These are phyloP conservation scores for Catocala fraxini DNA, from an alignment of 2,888 invertebrate genomes.

Conservation along the genomic window DNA sequence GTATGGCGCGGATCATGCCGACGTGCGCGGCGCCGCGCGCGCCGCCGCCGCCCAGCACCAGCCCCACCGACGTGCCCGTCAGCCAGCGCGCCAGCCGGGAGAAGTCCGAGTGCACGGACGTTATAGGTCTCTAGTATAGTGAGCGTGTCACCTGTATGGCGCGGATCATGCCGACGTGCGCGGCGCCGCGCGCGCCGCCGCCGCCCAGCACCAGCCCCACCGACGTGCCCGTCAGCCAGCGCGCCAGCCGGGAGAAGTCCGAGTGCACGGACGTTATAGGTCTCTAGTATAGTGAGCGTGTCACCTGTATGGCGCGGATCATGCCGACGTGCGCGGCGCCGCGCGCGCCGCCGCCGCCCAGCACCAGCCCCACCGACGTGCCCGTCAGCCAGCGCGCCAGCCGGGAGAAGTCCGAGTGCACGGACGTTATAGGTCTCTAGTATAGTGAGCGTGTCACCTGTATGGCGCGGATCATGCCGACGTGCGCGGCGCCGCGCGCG, in stretches of 20 bases:
- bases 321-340: slow-evolving; percentile 99
- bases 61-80: slow-evolving; percentile 98
- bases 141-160: slow-evolving; percentile 92
- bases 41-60: slow-evolving; percentile 99
- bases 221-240: slow-evolving; percentile 98
- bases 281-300: slow-evolving; percentile 78
- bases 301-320: slow-evolving; percentile 96
- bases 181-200: slow-evolving; percentile 98
- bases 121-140: slow-evolving; percentile 77
- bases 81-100: slow-evolving; percentile 98
- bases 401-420: slow-evolving; percentile 99
- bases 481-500: slow-evolving; percentile 98
- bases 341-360: slow-evolving; percentile 99
- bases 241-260: slow-evolving; percentile 98
- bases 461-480: slow-evolving; percentile 98
- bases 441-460: slow-evolving; percentile 89
- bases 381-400: slow-evolving; percentile 99
- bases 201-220: slow-evolving; percentile 99
- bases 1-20: slow-evolving; percentile 98
- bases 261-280: too few species aligned
- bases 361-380: slow-evolving; percentile 98
- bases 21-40: slow-evolving; percentile 99
- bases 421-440: slow-evolving; percentile 4
- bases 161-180: slow-evolving; percentile 99
- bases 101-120: slow-evolving; percentile 98